Percentiles rank a stretch among this genome's conserved stretches.
Evolutionary conservation across 2,888 invertebrate genomes (phyloP).

Genomic region (Alloplasta piceator): DNA sequence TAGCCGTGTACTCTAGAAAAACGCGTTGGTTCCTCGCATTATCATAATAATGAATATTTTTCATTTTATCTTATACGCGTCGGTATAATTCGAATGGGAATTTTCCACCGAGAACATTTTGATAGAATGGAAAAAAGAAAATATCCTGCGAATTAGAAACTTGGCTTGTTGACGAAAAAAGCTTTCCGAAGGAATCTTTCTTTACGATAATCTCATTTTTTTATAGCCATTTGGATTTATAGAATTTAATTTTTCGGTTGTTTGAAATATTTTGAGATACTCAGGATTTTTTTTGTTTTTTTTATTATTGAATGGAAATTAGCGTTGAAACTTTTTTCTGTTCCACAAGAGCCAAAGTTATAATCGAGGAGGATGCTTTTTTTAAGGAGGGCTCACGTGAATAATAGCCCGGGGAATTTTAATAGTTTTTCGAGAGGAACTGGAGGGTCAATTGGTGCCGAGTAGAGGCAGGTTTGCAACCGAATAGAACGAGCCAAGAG

Average conservation of each 20-base stretch:
- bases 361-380: conserved; percentile 40
- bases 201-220: too few species aligned
- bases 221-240: background rate
- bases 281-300: background rate
- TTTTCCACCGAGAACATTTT: too few species aligned
- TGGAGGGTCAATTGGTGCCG: conserved; percentile 25
- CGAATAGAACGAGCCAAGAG: conserved; percentile 28
- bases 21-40: too few species aligned
- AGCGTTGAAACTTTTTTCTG: background rate
- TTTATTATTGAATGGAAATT: background rate
- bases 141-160: too few species aligned
- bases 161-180: too few species aligned
- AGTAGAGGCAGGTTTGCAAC: conserved; percentile 24
- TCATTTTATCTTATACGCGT: too few species aligned
- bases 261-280: background rate
- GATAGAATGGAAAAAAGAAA: too few species aligned
- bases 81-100: too few species aligned
- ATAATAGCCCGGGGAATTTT: conserved; percentile 56
- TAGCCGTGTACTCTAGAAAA: too few species aligned
- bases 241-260: background rate
- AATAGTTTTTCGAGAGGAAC: conserved; percentile 43
- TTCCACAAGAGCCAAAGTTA: background rate
- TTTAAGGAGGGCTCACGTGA: conserved; percentile 52
- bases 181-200: too few species aligned
- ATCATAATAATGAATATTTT: too few species aligned